Percentiles rank a stretch among this genome's conserved stretches.
phyloP scores from a whole-genome alignment of 1,140 invertebrate genomes.

The Scaptomyza montana region DNA sequence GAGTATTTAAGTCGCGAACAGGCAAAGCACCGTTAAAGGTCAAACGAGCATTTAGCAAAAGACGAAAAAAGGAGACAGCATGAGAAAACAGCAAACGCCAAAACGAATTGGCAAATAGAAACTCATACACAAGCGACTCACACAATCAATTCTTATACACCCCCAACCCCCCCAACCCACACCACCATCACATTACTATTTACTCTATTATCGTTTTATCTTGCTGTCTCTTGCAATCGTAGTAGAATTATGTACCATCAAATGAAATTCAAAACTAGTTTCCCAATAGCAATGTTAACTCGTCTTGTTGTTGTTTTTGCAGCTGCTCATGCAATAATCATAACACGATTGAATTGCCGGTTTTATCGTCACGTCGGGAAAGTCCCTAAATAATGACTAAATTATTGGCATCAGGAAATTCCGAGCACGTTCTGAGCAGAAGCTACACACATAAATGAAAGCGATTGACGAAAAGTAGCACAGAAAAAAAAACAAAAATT shows the following conservation, averaged over 20 bases:
- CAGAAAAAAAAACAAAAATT: too few species aligned
- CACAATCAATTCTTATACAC: conserved; percentile 11
- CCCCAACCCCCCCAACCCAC: too few species aligned
- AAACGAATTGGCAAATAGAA: conserved; percentile 43
- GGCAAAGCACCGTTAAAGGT: conserved; percentile 76
- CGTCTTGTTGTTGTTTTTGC: conserved; percentile 13
- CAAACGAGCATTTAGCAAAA: conserved; percentile 69
- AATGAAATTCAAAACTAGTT: conserved; percentile 66
- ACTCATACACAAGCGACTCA: conserved; percentile 9
- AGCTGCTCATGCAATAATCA: conserved; percentile 34
- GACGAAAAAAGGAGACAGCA: conserved; percentile 31
- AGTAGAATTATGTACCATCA: conserved; percentile 68
- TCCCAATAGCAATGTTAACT: conserved; percentile 41
- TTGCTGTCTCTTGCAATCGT: conserved; percentile 31
- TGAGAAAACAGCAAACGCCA: conserved; percentile 4
- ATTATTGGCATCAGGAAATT: background rate
- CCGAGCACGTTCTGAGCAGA: background rate
- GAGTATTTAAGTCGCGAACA: conserved; percentile 27
- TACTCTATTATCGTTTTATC: background rate
- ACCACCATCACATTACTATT: too few species aligned
- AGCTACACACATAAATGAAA: too few species aligned
- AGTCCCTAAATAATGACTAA: conserved; percentile 12
- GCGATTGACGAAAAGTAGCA: too few species aligned
- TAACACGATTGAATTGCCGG: conserved; percentile 53
- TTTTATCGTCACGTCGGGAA: conserved; percentile 24